Conservation (phyloP, 2,888 invertebrate genomes). For the Cloeon dipterum region DNA sequence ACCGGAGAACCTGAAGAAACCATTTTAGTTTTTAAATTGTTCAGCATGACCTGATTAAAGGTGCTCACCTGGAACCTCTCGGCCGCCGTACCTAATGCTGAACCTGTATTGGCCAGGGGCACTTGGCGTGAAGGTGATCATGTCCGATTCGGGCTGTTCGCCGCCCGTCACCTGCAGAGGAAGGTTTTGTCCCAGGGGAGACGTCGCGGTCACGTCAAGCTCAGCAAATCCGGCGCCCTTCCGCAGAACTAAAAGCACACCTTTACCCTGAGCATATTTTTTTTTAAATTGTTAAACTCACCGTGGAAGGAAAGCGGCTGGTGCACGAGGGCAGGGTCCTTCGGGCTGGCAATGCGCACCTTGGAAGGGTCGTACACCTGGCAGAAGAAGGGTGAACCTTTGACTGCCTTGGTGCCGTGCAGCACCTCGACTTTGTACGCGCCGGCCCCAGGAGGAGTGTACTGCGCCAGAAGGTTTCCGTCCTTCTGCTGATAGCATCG, state of each 20-base stretch:
- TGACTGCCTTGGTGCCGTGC: slow-evolving; percentile 69
- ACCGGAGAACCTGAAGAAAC: slow-evolving; percentile 18
- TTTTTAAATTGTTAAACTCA: slow-evolving; percentile 20
- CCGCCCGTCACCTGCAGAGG: slow-evolving; percentile 50
- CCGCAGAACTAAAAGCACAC: slow-evolving; percentile 48
- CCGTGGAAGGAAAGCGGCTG: slow-evolving; percentile 62
- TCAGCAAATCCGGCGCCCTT: slow-evolving; percentile 68
- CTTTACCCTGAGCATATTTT: background rate
- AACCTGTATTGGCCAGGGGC: slow-evolving; percentile 58
- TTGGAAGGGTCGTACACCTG: slow-evolving; percentile 75
- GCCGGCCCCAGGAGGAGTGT: slow-evolving; percentile 50
- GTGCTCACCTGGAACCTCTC: slow-evolving; percentile 25
- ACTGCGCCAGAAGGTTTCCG: slow-evolving; percentile 86
- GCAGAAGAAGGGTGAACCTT: slow-evolving; percentile 84
- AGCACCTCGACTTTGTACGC: slow-evolving; percentile 53
- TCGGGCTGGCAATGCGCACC: slow-evolving; percentile 45
- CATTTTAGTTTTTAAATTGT: background rate
- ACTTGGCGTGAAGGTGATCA: slow-evolving; percentile 65
- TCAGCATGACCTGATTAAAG: background rate
- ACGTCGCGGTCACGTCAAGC: slow-evolving; percentile 66
- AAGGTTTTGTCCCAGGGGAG: slow-evolving; percentile 62
- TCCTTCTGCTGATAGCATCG: slow-evolving; percentile 91
- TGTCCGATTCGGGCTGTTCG: slow-evolving; percentile 37
- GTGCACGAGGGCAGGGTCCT: slow-evolving; percentile 42
- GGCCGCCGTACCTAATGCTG: slow-evolving; percentile 28